phyloP scores from a whole-genome alignment of 2,113 vertebrate species.

The Litocranius walleri region DNA sequence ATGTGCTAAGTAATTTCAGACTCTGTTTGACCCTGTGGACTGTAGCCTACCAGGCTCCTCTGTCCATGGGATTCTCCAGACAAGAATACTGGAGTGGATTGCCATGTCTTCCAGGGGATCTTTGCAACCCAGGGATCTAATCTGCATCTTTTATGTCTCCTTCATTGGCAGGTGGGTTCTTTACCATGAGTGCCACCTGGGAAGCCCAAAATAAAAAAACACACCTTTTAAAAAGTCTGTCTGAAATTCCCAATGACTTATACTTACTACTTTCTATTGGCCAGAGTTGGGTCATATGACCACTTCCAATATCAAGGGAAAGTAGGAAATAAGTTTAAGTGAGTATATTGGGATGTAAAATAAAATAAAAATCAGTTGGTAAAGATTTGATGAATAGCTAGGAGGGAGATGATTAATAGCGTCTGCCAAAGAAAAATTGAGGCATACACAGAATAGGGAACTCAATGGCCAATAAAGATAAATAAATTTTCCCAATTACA shows the following conservation, averaged over 20 bases:
- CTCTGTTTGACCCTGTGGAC: neutral
- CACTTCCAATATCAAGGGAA: neutral
- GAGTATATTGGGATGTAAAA: neutral
- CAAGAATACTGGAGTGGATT: neutral
- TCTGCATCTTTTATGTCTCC: neutral
- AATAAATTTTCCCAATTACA: neutral
- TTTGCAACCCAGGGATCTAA: neutral
- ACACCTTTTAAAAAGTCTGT: neutral
- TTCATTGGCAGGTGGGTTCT: neutral
- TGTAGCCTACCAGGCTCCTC: neutral
- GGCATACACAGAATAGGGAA: neutral
- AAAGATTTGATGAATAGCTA: neutral
- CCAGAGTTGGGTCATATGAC: neutral
- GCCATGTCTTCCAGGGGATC: neutral
- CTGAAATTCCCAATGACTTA: neutral
- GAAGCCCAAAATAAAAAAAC: neutral
- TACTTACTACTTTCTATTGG: neutral
- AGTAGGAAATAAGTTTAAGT: neutral
- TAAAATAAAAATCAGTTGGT: neutral
- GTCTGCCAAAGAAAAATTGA: neutral
- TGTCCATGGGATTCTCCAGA: neutral
- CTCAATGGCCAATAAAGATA: neutral
- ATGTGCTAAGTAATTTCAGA: neutral
- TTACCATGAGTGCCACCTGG: neutral
- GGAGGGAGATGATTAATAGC: neutral